Evolutionary conservation across 2,113 vertebrate genomes (phyloP), one percentile per base, ranked within the genome.

Genomic region (Raphicerus campestris): DNA sequence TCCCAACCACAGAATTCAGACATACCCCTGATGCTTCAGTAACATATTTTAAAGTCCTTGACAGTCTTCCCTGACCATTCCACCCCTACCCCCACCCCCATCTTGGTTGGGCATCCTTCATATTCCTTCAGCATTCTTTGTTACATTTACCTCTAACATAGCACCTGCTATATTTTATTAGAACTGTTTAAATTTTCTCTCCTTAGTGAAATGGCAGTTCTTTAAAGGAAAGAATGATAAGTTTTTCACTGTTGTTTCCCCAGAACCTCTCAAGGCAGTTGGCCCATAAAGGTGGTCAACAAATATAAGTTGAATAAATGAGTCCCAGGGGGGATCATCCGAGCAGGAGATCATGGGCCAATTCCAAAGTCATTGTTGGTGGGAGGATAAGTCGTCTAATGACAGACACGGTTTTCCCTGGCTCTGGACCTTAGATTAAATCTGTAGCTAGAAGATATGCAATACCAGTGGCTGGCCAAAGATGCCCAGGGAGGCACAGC

Each of bases 281-380:
- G 81, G 60, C 6, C n/a, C 60, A 78, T 39, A 93, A 56, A 92
- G 1, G 20, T 88, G 88, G 93, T 94, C 32, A 82, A 78, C 51
- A 15, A 90, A 92, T 75, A 93, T 87, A 75, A 84, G 42, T 47
- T 85, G 26, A 81, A 55, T 93, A 88, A 91, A 83, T 61, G 49
- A 93, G 39, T 53, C 63, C 39, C 51, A 2, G 53, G 51, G 81
- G 81, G 49, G 2, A 84, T 78, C 60, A 39, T 19, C 73, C 1
- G 86, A 61, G 9, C 28, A 85, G 73, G 20, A 93, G 35, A 66
- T 58, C 51, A 56, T 28, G 35, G 93, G 39, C 11, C 42, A 55
- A 30, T 87, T 91, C 30, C 63, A 93, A 75, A 45, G 32, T 53
- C 73, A 80, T 5, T 88, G 9, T 58, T 5, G 47, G 35, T 30